Evolutionary conservation across 2,113 vertebrate species (phyloP).

Genomic region (Anoplopoma fimbria): DNA sequence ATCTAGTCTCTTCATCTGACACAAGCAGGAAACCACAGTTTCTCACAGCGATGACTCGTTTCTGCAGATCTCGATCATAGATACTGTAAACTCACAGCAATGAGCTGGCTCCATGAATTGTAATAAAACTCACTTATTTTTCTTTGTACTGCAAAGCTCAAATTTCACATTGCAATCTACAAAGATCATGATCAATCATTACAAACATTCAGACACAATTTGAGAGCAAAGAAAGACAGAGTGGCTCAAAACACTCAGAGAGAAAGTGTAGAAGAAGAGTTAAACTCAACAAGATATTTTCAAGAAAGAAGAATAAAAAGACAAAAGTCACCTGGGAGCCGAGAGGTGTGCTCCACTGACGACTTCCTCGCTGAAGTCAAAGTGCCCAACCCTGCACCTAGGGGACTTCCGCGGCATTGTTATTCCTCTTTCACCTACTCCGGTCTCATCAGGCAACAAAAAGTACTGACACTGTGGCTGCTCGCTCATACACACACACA

Average conservation of each 20-base stretch:
- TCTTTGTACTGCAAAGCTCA: not conserved
- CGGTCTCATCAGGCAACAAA: slow-evolving; percentile 32
- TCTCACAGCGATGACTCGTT: not conserved
- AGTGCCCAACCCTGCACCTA: slow-evolving; percentile 71
- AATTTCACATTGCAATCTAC: not conserved
- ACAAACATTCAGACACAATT: not conserved
- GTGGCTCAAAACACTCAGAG: not conserved
- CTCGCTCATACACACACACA: slow-evolving; percentile 19
- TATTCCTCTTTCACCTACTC: slow-evolving; percentile 32
- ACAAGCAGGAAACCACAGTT: slow-evolving; percentile 2
- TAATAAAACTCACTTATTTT: not conserved
- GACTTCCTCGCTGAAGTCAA: slow-evolving; percentile 83
- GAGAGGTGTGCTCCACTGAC: slow-evolving; percentile 61
- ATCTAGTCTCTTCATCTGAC: slow-evolving; percentile 56
- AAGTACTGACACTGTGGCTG: slow-evolving; percentile 19
- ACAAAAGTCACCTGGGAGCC: slow-evolving; percentile 63
- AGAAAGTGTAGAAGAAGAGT: not conserved
- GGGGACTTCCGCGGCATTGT: slow-evolving; percentile 76
- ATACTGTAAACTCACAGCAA: not conserved
- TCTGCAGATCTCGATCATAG: not conserved
- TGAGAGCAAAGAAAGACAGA: not conserved
- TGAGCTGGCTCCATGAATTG: too few species aligned
- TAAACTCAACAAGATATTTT: not conserved
- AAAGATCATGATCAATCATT: not conserved
- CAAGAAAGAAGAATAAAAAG: not conserved